These are phyloP conservation scores for Abramis brama DNA, from an alignment of 2,113 vertebrate genomes.

Conservation along the genomic window DNA sequence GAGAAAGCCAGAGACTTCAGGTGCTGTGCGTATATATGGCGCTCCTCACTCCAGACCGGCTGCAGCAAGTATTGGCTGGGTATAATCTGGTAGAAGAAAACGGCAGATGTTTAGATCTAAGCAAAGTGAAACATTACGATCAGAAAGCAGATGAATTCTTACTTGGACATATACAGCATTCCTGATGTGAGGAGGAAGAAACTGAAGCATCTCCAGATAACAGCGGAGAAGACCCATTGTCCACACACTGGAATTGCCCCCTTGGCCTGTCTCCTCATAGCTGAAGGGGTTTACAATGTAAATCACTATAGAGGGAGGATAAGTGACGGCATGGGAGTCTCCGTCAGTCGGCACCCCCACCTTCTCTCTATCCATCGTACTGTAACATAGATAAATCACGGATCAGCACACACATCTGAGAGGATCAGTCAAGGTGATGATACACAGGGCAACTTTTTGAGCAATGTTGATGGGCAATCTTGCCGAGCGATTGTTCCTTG, in stretches of 20 bases:
- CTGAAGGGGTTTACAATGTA: constrained; percentile 97
- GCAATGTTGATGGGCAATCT: too few relatives aligned
- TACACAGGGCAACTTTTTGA: too few relatives aligned
- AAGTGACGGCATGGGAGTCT: constrained; percentile 92
- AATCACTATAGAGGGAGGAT: constrained; percentile 94
- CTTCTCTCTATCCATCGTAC: constrained; percentile 97
- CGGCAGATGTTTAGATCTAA: constrained; percentile 68
- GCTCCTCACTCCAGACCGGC: constrained; percentile 91
- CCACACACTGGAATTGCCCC: constrained; percentile 85
- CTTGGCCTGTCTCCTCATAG: constrained; percentile 87
- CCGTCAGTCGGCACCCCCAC: constrained; percentile 96
- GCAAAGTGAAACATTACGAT: neutral
- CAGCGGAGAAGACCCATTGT: constrained; percentile 93
- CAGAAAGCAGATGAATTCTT: constrained; percentile 3
- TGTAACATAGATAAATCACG: constrained; percentile 58
- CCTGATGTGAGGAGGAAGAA: constrained; percentile 88
- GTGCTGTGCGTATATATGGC: constrained; percentile 95
- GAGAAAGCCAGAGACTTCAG: constrained; percentile 97
- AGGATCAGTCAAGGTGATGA: neutral
- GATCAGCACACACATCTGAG: constrained; percentile 38
- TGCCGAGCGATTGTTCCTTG: too few relatives aligned
- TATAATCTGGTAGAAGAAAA: constrained; percentile 82
- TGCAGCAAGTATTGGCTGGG: constrained; percentile 97
- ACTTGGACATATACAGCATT: constrained; percentile 96
- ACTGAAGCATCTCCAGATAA: constrained; percentile 95